phyloP scores from a whole-genome alignment of 2,797 vertebrate genomes.

The Oreochromis grahami region DNA sequence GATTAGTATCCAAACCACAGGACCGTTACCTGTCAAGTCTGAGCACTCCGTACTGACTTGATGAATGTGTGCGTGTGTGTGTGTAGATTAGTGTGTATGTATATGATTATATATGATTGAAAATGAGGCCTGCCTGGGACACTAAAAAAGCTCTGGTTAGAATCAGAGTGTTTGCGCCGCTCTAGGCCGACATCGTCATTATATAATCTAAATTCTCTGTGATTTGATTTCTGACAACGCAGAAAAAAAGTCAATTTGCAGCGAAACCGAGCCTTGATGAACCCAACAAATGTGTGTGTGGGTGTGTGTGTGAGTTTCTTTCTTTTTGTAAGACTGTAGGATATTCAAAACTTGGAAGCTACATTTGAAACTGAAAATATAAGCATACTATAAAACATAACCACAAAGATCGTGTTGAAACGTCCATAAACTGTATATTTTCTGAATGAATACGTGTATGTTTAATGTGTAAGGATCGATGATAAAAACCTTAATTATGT shows the following conservation, averaged over 20 bases:
- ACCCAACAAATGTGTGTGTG: constrained; percentile 17
- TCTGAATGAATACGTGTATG: not conserved
- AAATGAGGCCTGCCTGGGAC: constrained; percentile 56
- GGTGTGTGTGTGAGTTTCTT: not conserved
- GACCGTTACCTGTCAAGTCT: constrained; percentile 73
- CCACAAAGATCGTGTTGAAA: not conserved
- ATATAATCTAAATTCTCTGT: constrained; percentile 53
- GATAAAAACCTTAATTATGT: not conserved
- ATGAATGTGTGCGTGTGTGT: constrained; percentile 48
- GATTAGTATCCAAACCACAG: constrained; percentile 77
- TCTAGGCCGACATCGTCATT: constrained; percentile 66
- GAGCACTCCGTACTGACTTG: constrained; percentile 57
- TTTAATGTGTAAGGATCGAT: not conserved
- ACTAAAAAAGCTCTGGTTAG: constrained; percentile 73
- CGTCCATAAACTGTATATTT: not conserved
- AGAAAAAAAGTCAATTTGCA: constrained; percentile 20
- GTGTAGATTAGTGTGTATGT: constrained; percentile 51
- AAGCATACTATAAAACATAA: not conserved
- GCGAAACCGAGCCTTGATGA: constrained; percentile 50
- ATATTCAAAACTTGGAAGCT: not conserved
- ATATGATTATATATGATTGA: constrained; percentile 71
- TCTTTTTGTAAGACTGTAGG: constrained; percentile 6
- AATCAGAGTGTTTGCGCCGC: constrained; percentile 62
- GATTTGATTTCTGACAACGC: constrained; percentile 64
- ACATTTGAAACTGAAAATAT: not conserved